These are phyloP conservation scores for Osmoderma eremita DNA, from an alignment of 2,888 invertebrate genomes.

Conservation along the genomic window DNA sequence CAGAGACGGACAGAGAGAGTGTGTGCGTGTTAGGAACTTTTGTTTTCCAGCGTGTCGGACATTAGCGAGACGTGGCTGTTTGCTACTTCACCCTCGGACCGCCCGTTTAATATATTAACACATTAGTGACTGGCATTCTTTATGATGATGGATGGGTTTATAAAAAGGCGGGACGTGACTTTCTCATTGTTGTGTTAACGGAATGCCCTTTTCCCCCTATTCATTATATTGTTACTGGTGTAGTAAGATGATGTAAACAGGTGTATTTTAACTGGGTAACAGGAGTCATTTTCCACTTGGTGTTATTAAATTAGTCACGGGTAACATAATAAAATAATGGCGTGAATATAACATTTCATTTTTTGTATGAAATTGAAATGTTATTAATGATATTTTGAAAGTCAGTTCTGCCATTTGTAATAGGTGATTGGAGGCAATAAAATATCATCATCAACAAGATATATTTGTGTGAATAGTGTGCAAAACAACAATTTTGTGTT, in stretches of 20 bases:
- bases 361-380: too few relatives aligned
- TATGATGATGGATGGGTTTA: constrained; percentile 31
- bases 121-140: constrained; percentile 32
- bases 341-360: too few relatives aligned
- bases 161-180: constrained; percentile 16
- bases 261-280: constrained; percentile 8
- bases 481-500: too few relatives aligned
- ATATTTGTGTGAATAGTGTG: too few relatives aligned
- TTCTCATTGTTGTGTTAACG: constrained; percentile 17
- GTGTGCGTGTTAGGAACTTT: constrained; percentile 42
- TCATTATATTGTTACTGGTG: constrained; percentile 17
- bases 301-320: not conserved
- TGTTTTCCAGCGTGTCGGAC: constrained; percentile 37
- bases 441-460: too few relatives aligned
- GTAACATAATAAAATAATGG: too few relatives aligned
- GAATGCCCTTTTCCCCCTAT: constrained; percentile 6
- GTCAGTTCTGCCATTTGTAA: too few relatives aligned
- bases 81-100: constrained; percentile 16
- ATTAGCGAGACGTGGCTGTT: constrained; percentile 28
- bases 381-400: too few relatives aligned
- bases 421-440: too few relatives aligned
- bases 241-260: constrained; percentile 8
- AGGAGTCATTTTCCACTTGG: not conserved
- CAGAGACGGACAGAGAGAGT: constrained; percentile 1
- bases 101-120: constrained; percentile 30